These are phyloP conservation scores for Ceyx margarethae DNA, from an alignment of 2,113 vertebrate genomes.

Conservation along the genomic window DNA sequence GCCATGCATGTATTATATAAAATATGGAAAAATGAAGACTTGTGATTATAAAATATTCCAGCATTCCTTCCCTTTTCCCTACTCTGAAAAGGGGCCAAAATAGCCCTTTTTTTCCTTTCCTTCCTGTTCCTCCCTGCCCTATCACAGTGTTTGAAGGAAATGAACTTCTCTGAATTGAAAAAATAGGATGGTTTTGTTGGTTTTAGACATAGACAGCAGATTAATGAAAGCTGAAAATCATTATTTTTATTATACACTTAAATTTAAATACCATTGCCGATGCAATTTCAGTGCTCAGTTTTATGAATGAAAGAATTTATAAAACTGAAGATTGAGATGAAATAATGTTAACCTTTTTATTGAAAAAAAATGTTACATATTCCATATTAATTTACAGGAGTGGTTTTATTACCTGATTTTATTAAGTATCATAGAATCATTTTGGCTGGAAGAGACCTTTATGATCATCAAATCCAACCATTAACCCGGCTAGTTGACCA, in stretches of 20 bases:
- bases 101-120: background rate
- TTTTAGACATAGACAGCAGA: background rate
- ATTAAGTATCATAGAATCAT: background rate
- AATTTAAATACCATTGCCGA: background rate
- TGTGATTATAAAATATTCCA: background rate
- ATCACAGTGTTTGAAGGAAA: background rate
- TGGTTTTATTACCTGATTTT: background rate
- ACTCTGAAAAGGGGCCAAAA: background rate
- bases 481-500: background rate
- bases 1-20: background rate
- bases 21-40: background rate
- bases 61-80: background rate
- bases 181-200: background rate
- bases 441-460: background rate
- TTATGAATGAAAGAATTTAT: background rate
- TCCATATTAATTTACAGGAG: background rate
- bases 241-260: background rate
- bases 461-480: background rate
- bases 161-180: background rate
- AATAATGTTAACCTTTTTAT: background rate
- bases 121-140: background rate
- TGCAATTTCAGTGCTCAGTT: background rate
- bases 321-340: background rate
- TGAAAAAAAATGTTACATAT: background rate
- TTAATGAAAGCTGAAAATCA: background rate